Percentiles rank a stretch among this genome's conserved stretches.
These are phyloP conservation scores for Tenodera sinensis DNA, from an alignment of 2,888 invertebrate species.

Conservation along the genomic window DNA sequence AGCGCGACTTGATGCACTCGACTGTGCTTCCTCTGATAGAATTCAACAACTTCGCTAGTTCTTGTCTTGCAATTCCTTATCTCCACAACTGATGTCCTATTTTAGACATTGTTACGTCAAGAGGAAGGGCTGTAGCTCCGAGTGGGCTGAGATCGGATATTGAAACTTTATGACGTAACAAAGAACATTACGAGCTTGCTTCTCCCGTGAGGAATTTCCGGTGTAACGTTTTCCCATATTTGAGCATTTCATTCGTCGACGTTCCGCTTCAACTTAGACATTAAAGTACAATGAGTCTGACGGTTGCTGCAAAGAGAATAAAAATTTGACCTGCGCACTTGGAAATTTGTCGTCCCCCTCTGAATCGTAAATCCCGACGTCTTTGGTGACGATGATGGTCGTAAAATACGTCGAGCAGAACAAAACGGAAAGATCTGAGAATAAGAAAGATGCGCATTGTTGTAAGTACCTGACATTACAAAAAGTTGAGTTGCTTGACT, in stretches of 20 bases:
- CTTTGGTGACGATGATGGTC: neutral
- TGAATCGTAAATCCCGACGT: neutral
- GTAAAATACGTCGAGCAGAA: neutral
- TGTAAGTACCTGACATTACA: too few species aligned
- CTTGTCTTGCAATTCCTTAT: too few species aligned
- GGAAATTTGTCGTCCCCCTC: neutral
- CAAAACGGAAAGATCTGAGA: neutral
- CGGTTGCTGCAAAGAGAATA: neutral
- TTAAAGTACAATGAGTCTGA: neutral
- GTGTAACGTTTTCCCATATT: neutral
- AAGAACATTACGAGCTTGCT: neutral
- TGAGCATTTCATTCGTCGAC: neutral
- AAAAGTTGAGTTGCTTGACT: too few species aligned
- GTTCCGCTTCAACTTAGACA: neutral
- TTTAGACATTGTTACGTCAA: neutral
- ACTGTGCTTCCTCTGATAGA: too few species aligned
- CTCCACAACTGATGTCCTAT: too few species aligned
- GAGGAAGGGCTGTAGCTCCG: neutral
- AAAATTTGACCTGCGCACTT: neutral
- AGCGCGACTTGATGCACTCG: too few species aligned
- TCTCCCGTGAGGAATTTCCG: neutral
- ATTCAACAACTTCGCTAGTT: too few species aligned
- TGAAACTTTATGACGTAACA: neutral
- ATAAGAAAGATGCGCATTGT: neutral
- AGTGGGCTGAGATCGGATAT: neutral